Evolutionary conservation across 2,797 vertebrate genomes (phyloP).

Genomic region (Enteromius radiatus): DNA sequence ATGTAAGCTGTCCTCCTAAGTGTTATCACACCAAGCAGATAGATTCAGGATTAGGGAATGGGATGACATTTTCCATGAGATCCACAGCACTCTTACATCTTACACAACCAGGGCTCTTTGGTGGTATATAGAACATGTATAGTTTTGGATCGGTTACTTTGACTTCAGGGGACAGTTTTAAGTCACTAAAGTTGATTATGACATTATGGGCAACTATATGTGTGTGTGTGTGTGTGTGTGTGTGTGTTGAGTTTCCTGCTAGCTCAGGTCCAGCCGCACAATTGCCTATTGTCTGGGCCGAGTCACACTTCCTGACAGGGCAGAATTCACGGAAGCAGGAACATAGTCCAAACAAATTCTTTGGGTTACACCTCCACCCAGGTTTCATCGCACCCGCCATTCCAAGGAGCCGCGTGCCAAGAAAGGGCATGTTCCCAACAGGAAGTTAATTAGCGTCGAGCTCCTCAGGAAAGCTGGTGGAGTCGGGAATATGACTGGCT

Average conservation of each 20-base stretch:
- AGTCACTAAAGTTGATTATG: conserved; percentile 16
- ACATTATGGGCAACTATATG: conserved; percentile 9
- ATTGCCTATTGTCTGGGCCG: conserved; percentile 81
- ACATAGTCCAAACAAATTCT: conserved; percentile 81
- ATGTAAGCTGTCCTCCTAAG: conserved; percentile 55
- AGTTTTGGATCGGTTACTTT: background rate
- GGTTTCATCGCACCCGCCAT: conserved; percentile 47
- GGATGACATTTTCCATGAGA: background rate
- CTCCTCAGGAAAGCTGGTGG: conserved; percentile 63
- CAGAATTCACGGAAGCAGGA: conserved; percentile 85
- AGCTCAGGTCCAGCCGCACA: conserved; percentile 72
- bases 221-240: conserved; percentile 45
- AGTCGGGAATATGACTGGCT: conserved; percentile 42
- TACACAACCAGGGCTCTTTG: conserved; percentile 2
- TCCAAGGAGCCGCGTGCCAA: conserved; percentile 61
- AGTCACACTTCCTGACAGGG: conserved; percentile 75
- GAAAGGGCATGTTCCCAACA: conserved; percentile 63
- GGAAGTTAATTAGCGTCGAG: conserved; percentile 76
- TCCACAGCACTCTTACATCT: background rate
- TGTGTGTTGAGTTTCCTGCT: conserved; percentile 71
- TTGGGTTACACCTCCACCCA: conserved; percentile 65
- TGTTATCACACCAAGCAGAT: conserved; percentile 61
- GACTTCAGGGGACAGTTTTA: background rate
- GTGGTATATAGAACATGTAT: background rate
- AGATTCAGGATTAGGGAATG: conserved; percentile 55